Percentiles rank a stretch among this genome's conserved stretches.
Conservation (phyloP, 30 jellyfish, hydroid and myxozoan species). For the Aurelia sp. region DNA sequence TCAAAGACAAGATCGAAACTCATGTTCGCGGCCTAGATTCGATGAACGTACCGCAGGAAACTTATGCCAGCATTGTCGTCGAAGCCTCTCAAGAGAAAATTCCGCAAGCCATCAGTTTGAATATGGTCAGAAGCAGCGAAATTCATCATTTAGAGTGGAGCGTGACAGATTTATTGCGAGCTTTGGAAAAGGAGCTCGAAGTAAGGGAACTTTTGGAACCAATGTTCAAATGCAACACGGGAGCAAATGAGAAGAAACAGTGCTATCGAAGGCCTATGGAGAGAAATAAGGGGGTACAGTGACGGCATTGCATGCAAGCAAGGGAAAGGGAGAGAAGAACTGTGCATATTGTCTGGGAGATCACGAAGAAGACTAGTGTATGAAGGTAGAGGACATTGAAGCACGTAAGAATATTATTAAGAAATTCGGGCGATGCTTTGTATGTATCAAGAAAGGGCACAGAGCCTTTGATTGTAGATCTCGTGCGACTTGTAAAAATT, state of each 20-base stretch:
- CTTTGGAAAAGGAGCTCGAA: constrained; percentile 1
- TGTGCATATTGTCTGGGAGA: background rate
- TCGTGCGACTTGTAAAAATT: background rate
- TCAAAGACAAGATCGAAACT: constrained; percentile 16
- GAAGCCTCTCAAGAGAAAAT: constrained; percentile 9
- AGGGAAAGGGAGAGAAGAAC: background rate
- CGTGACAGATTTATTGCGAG: background rate
- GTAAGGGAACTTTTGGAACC: constrained; percentile 7
- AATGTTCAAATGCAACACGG: background rate
- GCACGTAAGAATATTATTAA: background rate
- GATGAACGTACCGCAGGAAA: background rate
- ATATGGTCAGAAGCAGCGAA: constrained; percentile 10
- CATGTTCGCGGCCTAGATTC: constrained; percentile 36
- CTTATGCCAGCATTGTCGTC: constrained; percentile 17
- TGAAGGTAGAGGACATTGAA: background rate
- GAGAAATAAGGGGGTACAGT: constrained; percentile 5
- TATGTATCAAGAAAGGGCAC: constrained; percentile 8
- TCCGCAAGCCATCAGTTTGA: background rate
- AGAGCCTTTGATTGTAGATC: constrained; percentile 18
- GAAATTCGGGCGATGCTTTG: constrained; percentile 25
- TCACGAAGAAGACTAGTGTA: background rate
- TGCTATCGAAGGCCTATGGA: background rate
- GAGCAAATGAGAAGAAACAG: background rate
- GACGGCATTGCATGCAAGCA: background rate
- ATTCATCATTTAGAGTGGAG: constrained; percentile 16